phyloP scores from a whole-genome alignment of 2,113 vertebrate species.

The Myxocyprinus asiaticus region DNA sequence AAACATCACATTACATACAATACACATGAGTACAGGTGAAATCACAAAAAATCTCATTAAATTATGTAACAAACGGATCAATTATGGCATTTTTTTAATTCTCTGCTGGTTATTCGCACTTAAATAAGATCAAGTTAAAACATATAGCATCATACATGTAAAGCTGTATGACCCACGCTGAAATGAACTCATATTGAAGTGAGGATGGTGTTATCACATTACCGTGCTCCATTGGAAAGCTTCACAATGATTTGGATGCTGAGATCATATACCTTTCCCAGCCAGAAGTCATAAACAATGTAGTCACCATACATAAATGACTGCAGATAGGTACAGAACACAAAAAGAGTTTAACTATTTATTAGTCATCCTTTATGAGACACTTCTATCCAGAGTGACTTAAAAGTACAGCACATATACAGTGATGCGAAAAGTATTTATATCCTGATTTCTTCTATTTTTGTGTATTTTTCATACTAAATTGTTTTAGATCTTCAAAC shows the following conservation, averaged over 20 bases:
- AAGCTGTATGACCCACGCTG: background rate
- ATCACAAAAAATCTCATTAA: too few relatives aligned
- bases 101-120: too few relatives aligned
- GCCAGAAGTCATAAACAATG: conserved; percentile 97
- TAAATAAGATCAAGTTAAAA: too few relatives aligned
- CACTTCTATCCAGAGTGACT: background rate
- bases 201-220: conserved; percentile 24
- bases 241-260: conserved; percentile 97
- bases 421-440: background rate
- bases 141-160: background rate
- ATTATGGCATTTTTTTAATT: too few relatives aligned
- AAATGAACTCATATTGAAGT: too few relatives aligned
- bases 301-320: conserved; percentile 99
- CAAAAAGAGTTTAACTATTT: background rate
- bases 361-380: background rate
- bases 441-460: too few relatives aligned
- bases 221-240: conserved; percentile 98
- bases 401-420: background rate
- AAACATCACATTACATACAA: too few relatives aligned
- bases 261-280: conserved; percentile 96
- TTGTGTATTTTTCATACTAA: too few relatives aligned
- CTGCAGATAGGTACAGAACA: conserved; percentile 61
- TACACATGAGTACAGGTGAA: too few relatives aligned
- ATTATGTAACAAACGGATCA: too few relatives aligned
- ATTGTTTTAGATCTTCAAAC: too few relatives aligned